phyloP scores from a whole-genome alignment of 2,797 vertebrate genomes.

The Anguilla pacifica region DNA sequence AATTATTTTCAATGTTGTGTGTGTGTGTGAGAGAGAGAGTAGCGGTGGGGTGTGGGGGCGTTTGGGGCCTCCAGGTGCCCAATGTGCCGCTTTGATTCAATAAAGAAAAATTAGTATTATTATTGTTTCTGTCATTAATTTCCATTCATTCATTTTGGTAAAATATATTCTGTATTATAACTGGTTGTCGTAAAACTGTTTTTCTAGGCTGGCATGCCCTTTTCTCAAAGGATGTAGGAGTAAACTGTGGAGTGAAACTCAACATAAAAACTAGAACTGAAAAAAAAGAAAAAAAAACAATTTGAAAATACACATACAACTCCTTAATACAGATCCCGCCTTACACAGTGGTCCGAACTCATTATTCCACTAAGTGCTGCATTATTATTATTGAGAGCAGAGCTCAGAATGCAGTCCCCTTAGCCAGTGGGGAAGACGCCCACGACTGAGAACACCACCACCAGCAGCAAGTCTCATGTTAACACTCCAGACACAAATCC shows the following conservation, averaged over 20 bases:
- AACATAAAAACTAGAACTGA: background rate
- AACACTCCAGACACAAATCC: background rate
- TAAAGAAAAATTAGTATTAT: background rate
- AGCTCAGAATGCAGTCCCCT: background rate
- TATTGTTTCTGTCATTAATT: background rate
- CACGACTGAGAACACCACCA: background rate
- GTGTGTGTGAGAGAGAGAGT: no score
- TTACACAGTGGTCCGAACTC: background rate
- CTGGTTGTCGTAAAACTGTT: no score
- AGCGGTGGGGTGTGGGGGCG: no score
- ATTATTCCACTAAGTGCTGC: background rate
- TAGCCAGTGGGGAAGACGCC: background rate
- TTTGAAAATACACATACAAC: background rate
- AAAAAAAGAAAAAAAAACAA: background rate
- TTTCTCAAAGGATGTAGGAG: background rate
- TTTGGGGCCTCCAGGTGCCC: no score
- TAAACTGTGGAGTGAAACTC: background rate
- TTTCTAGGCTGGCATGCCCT: no score
- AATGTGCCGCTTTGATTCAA: no score
- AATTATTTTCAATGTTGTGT: no score
- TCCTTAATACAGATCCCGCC: background rate
- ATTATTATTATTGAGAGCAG: background rate
- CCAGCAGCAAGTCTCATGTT: background rate
- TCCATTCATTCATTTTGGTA: no score
- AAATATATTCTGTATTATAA: no score